Percentiles rank a stretch among this genome's conserved stretches.
phyloP scores from a whole-genome alignment of 2,888 invertebrate species.

The Acanthosepion lycidas region DNA sequence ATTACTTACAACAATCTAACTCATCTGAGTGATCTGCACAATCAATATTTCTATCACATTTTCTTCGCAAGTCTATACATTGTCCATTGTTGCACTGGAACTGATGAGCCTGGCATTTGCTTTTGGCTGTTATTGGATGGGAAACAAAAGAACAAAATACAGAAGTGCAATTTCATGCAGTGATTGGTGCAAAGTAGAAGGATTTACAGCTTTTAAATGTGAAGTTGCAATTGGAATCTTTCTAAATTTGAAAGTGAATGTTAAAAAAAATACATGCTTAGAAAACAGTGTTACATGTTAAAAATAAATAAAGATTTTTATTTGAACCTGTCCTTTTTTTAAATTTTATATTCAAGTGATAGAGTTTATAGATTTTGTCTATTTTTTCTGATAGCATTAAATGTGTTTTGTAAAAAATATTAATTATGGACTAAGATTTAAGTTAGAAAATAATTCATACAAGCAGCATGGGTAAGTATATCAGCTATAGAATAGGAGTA shows the following conservation, averaged over 20 bases:
- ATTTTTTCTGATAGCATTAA: too few relatives aligned
- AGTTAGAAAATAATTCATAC: too few relatives aligned
- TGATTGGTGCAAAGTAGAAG: neutral
- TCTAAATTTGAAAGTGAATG: neutral
- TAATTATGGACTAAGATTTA: too few relatives aligned
- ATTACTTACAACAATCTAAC: slow-evolving; percentile 56
- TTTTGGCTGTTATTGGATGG: neutral
- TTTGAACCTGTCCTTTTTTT: too few relatives aligned
- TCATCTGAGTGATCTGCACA: slow-evolving; percentile 58
- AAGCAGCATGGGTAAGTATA: too few relatives aligned
- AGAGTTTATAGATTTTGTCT: too few relatives aligned
- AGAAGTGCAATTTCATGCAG: neutral
- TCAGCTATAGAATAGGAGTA: too few relatives aligned
- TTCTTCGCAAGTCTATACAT: slow-evolving; percentile 58
- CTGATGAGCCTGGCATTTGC: slow-evolving; percentile 59
- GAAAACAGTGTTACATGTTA: too few relatives aligned
- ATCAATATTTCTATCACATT: slow-evolving; percentile 63
- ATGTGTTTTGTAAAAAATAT: too few relatives aligned
- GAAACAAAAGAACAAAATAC: neutral
- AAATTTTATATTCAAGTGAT: too few relatives aligned
- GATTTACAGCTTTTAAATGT: neutral
- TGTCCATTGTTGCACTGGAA: slow-evolving; percentile 65
- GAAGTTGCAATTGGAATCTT: neutral
- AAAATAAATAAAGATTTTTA: too few relatives aligned
- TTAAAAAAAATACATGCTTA: neutral